Evolutionary conservation across 2,797 vertebrate species (phyloP).

Genomic region (Sternarchorhynchus goeldii): DNA sequence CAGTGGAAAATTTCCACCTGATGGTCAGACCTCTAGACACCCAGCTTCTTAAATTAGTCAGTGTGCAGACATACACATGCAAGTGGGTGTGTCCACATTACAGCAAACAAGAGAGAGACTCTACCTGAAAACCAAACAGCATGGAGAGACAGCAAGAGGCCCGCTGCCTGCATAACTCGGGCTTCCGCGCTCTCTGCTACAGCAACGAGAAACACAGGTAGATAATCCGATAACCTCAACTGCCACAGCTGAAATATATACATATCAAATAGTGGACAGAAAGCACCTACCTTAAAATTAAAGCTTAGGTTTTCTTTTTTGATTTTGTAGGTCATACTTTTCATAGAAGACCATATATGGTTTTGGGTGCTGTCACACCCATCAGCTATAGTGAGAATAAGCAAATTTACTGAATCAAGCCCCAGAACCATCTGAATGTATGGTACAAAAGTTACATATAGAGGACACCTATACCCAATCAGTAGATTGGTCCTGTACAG

Average conservation of each 20-base stretch:
- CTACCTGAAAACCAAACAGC: too few species aligned
- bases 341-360: constrained; percentile 21
- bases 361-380: neutral
- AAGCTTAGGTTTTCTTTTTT: neutral
- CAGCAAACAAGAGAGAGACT: constrained; percentile 5
- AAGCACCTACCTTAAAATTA: neutral
- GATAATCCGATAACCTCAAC: neutral
- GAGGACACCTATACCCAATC: too few species aligned
- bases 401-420: neutral
- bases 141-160: too few species aligned
- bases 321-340: neutral
- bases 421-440: neutral
- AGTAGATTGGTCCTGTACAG: too few species aligned
- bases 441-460: too few species aligned
- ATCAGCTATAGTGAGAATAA: neutral
- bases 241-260: neutral
- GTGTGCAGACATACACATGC: too few species aligned
- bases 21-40: constrained; percentile 65
- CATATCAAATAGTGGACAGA: neutral
- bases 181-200: neutral
- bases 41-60: constrained; percentile 4
- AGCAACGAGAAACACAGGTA: constrained; percentile 16
- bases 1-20: constrained; percentile 22
- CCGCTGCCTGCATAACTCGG: neutral
- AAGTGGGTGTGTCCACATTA: too few species aligned